These are phyloP conservation scores for Stomatorhinus walkeri DNA, from an alignment of 2,797 vertebrate species.

Conservation along the genomic window DNA sequence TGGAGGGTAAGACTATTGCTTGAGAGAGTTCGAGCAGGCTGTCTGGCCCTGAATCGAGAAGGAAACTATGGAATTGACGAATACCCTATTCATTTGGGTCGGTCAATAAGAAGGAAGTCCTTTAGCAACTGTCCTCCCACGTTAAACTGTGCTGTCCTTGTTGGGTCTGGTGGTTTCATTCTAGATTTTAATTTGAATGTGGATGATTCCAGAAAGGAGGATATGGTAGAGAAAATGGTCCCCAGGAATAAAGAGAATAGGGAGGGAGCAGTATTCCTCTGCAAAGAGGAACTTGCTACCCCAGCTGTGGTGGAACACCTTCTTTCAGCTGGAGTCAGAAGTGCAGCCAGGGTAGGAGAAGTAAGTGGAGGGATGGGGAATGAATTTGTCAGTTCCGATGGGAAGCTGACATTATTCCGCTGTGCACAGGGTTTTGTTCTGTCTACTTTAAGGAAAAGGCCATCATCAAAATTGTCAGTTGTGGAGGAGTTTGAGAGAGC, in stretches of 20 bases:
- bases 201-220: constrained; percentile 53
- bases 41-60: constrained; percentile 44
- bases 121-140: constrained; percentile 35
- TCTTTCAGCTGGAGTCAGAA: constrained; percentile 56
- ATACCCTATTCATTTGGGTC: constrained; percentile 52
- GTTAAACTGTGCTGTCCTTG: constrained; percentile 55
- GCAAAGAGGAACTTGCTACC: constrained; percentile 67
- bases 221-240: constrained; percentile 56
- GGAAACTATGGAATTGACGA: constrained; percentile 60
- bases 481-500: constrained; percentile 59
- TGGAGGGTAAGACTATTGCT: constrained; percentile 57
- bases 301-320: constrained; percentile 65
- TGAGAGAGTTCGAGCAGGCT: constrained; percentile 51
- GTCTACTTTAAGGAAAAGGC: constrained; percentile 55
- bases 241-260: constrained; percentile 38
- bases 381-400: constrained; percentile 68
- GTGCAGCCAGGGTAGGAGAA: constrained; percentile 63
- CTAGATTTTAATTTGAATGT: constrained; percentile 55
- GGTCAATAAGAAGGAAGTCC: constrained; percentile 34
- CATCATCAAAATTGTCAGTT: constrained; percentile 48
- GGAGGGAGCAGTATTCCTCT: constrained; percentile 60
- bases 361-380: constrained; percentile 62
- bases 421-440: constrained; percentile 66
- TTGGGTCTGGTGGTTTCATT: constrained; percentile 55
- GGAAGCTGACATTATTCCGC: constrained; percentile 60